Conservation (phyloP, 2,888 invertebrate species). For the Scaptomyza cyrtandrae region DNA sequence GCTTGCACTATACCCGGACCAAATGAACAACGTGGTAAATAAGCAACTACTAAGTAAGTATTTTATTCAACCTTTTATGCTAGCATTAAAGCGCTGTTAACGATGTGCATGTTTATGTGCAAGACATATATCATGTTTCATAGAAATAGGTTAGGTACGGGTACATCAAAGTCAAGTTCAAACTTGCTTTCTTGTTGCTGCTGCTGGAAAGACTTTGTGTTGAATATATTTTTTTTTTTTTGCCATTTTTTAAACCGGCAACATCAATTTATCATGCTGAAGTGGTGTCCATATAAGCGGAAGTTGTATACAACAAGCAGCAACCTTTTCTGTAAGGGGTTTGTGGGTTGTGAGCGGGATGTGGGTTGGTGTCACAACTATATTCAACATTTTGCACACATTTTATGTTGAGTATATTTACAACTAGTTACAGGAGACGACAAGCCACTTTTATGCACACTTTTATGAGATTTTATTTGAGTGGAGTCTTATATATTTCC, state of each 20-base stretch:
- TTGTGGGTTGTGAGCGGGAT: neutral
- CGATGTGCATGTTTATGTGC: no score
- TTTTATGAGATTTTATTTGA: constrained; percentile 71
- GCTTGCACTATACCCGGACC: constrained; percentile 1
- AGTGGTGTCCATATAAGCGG: constrained; percentile 76
- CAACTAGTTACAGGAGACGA: constrained; percentile 60
- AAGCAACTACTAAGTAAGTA: no score
- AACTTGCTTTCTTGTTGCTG: neutral
- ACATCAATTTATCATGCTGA: constrained; percentile 75
- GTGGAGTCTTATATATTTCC: constrained; percentile 41
- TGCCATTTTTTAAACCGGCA: constrained; percentile 50
- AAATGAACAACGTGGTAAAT: neutral
- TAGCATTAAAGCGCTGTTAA: no score
- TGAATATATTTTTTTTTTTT: constrained; percentile 41
- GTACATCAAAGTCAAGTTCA: constrained; percentile 21
- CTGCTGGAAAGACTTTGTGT: neutral
- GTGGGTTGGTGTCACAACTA: constrained; percentile 61
- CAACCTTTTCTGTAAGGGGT: constrained; percentile 18
- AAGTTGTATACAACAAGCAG: constrained; percentile 54
- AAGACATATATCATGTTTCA: no score
- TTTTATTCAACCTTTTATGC: no score
- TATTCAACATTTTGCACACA: constrained; percentile 79
- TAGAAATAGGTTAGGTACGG: neutral
- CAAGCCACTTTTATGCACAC: constrained; percentile 61
- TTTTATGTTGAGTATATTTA: constrained; percentile 76